Conservation (phyloP, 1,140 invertebrate species). For the Mylabris phalerata region DNA sequence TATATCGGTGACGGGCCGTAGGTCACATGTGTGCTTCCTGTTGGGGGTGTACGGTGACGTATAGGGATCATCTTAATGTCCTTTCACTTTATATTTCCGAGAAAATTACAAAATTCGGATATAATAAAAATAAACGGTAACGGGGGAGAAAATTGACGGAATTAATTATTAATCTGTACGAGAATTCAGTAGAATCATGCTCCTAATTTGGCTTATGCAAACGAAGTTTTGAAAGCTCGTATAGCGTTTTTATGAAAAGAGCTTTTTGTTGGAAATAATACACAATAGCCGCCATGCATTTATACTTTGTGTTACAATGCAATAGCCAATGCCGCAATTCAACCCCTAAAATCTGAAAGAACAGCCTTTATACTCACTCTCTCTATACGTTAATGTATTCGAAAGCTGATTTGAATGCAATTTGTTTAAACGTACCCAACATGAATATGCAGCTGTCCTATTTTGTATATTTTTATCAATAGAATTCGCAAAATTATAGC, state of each 20-base stretch:
- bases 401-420: neutral
- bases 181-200: neutral
- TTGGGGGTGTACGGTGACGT: no score
- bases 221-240: neutral
- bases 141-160: neutral
- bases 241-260: neutral
- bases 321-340: neutral
- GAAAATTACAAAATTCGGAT: no score
- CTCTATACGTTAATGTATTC: neutral
- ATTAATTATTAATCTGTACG: neutral
- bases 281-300: neutral
- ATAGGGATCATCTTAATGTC: no score
- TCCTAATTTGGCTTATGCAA: neutral
- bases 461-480: neutral
- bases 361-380: neutral
- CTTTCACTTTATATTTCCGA: no score
- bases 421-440: neutral
- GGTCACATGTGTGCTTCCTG: no score
- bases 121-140: no score
- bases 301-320: neutral
- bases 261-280: neutral
- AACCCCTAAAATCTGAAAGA: neutral
- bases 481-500: neutral
- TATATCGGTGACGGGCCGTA: no score
- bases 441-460: neutral